phyloP scores from a whole-genome alignment of 2,113 vertebrate genomes.

The Notarius lentiginosus region DNA sequence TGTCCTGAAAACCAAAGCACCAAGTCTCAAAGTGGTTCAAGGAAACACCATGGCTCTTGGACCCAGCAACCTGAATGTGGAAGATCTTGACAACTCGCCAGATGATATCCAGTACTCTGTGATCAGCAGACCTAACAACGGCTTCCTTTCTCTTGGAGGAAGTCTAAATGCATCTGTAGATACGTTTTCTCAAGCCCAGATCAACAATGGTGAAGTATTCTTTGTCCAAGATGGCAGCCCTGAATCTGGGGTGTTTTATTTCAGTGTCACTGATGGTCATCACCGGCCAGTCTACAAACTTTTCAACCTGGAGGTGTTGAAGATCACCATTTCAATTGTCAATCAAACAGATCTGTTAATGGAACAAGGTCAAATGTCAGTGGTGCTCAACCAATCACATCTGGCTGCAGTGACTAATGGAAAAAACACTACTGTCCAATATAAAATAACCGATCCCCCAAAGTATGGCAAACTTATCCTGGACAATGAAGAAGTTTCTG shows the following conservation, averaged over 20 bases:
- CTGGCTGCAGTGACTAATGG: slow-evolving; percentile 81
- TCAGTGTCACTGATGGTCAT: slow-evolving; percentile 85
- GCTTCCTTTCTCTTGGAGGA: slow-evolving; percentile 76
- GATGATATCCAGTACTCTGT: slow-evolving; percentile 80
- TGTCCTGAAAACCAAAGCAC: slow-evolving; percentile 82
- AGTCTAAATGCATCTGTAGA: slow-evolving; percentile 68
- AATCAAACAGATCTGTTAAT: slow-evolving; percentile 77
- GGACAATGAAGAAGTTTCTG: slow-evolving; percentile 63
- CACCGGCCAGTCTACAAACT: slow-evolving; percentile 86
- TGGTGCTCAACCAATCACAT: slow-evolving; percentile 72
- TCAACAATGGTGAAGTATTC: slow-evolving; percentile 75
- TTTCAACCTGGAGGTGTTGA: slow-evolving; percentile 82
- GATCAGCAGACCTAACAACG: slow-evolving; percentile 81
- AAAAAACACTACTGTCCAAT: slow-evolving; percentile 73
- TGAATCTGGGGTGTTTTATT: slow-evolving; percentile 85
- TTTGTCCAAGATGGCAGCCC: slow-evolving; percentile 86
- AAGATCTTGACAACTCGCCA: slow-evolving; percentile 82
- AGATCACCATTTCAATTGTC: slow-evolving; percentile 74
- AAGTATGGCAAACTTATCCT: slow-evolving; percentile 75
- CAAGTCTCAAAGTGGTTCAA: slow-evolving; percentile 78
- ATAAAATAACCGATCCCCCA: slow-evolving; percentile 74
- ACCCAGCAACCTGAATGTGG: slow-evolving; percentile 78
- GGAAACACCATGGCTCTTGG: slow-evolving; percentile 72
- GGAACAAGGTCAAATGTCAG: slow-evolving; percentile 76
- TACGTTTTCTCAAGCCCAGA: slow-evolving; percentile 84